phyloP scores from a whole-genome alignment of 2,888 invertebrate species.

The Aleiodes leptofemur region DNA sequence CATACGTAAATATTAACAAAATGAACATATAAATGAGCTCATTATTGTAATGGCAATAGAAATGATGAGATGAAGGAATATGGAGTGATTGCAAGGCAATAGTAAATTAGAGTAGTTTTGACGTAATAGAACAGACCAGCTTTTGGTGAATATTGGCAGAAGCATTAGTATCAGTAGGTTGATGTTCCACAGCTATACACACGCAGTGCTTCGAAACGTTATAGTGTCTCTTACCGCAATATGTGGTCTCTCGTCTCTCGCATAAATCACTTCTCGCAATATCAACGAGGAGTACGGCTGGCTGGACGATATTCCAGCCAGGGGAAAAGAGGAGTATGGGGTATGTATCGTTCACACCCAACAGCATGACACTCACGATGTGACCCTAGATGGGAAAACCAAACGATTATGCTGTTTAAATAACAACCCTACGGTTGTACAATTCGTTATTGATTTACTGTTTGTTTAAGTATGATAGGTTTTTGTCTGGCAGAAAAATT shows the following conservation, averaged over 20 bases:
- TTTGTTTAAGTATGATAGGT: neutral
- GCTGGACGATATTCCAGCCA: slow-evolving; percentile 37
- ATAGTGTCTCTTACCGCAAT: slow-evolving; percentile 60
- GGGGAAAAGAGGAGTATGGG: slow-evolving; percentile 6
- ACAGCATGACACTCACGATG: slow-evolving; percentile 1
- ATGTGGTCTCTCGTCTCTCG: slow-evolving; percentile 67
- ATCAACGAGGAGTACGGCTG: slow-evolving; percentile 62
- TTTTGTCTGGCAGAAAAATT: neutral
- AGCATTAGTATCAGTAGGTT: slow-evolving; percentile 63
- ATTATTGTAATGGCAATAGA: slow-evolving; percentile 9
- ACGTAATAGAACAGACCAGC: slow-evolving; percentile 14
- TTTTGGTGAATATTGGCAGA: slow-evolving; percentile 63
- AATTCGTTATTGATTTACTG: slow-evolving; percentile 4
- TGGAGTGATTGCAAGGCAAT: slow-evolving; percentile 52
- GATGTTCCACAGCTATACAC: slow-evolving; percentile 55
- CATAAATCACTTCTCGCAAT: slow-evolving; percentile 72
- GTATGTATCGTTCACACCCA: slow-evolving; percentile 5
- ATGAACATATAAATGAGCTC: neutral
- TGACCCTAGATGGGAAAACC: neutral
- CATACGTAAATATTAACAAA: too few species aligned
- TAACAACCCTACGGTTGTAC: neutral
- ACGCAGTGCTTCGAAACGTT: slow-evolving; percentile 35
- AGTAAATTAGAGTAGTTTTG: slow-evolving; percentile 27
- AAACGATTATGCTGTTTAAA: slow-evolving; percentile 16
- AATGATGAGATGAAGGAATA: slow-evolving; percentile 14